These are phyloP conservation scores for Enoplosus armatus DNA, from an alignment of 2,797 vertebrate genomes.

Conservation along the genomic window DNA sequence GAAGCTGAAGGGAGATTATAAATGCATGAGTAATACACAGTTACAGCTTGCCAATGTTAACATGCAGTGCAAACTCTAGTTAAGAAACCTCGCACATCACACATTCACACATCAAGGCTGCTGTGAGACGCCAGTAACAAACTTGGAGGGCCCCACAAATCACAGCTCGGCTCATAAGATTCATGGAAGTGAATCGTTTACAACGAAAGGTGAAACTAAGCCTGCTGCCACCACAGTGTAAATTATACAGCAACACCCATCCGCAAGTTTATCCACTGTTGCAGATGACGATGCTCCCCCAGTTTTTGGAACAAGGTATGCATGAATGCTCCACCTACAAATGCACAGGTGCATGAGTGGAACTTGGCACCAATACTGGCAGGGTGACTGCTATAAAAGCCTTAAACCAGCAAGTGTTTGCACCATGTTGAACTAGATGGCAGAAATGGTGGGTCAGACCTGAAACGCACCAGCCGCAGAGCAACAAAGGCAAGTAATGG, in stretches of 20 bases:
- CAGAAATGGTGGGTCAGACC: background rate
- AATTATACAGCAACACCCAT: constrained; percentile 12
- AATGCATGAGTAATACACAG: constrained; percentile 44
- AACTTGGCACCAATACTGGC: background rate
- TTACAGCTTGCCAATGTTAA: constrained; percentile 3
- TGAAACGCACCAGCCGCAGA: background rate
- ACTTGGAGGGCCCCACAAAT: background rate
- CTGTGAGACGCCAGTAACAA: background rate
- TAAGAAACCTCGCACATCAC: background rate
- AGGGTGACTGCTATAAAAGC: background rate
- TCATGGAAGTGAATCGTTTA: background rate
- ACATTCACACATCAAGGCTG: constrained; percentile 2
- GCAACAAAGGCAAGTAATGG: background rate
- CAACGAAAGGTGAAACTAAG: constrained; percentile 7
- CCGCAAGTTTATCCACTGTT: background rate
- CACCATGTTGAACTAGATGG: background rate
- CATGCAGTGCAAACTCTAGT: background rate
- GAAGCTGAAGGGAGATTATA: constrained; percentile 42
- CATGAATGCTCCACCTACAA: background rate
- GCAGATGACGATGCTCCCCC: background rate
- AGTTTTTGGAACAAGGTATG: background rate
- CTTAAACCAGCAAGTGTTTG: background rate
- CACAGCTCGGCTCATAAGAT: background rate
- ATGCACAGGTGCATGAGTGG: background rate
- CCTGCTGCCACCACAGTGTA: background rate